These are phyloP conservation scores for Channa maculata DNA, from an alignment of 2,113 vertebrate genomes.

Conservation along the genomic window DNA sequence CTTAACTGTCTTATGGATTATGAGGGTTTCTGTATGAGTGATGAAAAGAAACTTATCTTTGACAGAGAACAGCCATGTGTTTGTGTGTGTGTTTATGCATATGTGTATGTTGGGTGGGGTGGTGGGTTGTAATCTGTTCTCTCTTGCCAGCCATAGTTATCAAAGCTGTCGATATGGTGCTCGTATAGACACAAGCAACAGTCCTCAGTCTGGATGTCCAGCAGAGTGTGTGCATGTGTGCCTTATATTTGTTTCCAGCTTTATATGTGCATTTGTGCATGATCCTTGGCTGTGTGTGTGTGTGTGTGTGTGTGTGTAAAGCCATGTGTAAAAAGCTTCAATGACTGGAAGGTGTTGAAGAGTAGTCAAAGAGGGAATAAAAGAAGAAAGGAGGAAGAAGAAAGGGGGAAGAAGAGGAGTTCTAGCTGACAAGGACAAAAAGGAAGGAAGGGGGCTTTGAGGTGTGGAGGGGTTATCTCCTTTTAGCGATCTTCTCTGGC, in stretches of 20 bases:
- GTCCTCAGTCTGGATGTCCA: slow-evolving; percentile 62
- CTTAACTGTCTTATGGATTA: not conserved
- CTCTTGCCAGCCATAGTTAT: slow-evolving; percentile 78
- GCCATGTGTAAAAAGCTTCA: not conserved
- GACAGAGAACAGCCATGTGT: slow-evolving; percentile 1
- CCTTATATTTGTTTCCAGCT: slow-evolving; percentile 49
- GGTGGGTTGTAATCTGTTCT: slow-evolving; percentile 67
- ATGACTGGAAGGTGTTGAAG: not conserved
- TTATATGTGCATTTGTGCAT: slow-evolving; percentile 29
- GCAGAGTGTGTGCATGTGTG: slow-evolving; percentile 54
- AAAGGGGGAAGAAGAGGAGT: slow-evolving; percentile 2
- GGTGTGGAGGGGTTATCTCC: slow-evolving; percentile 57
- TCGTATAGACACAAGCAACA: slow-evolving; percentile 73
- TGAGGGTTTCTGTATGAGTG: slow-evolving; percentile 16
- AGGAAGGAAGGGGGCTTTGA: slow-evolving; percentile 28
- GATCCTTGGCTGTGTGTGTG: not conserved
- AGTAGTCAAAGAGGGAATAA: not conserved
- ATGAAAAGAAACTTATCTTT: slow-evolving; percentile 35
- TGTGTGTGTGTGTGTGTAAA: slow-evolving; percentile 59
- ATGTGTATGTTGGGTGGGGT: slow-evolving; percentile 54
- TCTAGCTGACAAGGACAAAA: slow-evolving; percentile 29
- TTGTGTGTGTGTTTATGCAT: slow-evolving; percentile 15
- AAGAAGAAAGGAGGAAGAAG: slow-evolving; percentile 2
- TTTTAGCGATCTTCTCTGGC: slow-evolving; percentile 42
- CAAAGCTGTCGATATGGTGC: slow-evolving; percentile 77